Evolutionary conservation across 30 jellyfish, hydroid and myxozoan species (phyloP).

Genomic region (Euphysa ruthae): DNA sequence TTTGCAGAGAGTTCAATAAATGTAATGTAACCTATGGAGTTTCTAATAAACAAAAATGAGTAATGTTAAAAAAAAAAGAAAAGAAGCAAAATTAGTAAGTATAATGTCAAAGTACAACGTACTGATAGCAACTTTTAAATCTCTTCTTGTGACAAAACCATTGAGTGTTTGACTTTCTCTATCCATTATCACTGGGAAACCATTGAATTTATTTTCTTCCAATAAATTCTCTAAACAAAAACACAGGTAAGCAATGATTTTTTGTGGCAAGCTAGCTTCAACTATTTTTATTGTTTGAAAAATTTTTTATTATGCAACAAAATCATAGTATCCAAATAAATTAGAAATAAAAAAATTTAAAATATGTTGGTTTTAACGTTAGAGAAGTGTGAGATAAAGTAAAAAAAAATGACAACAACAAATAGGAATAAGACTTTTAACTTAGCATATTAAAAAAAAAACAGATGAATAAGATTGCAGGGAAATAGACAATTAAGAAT

Average conservation of each 20-base stretch:
- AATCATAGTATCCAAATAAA: too few relatives aligned
- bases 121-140: slow-evolving; percentile 70
- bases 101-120: slow-evolving; percentile 9
- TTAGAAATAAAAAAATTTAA: too few relatives aligned
- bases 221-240: slow-evolving; percentile 48
- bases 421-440: too few relatives aligned
- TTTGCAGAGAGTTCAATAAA: too few relatives aligned
- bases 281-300: too few relatives aligned
- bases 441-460: too few relatives aligned
- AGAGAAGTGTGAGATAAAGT: neutral
- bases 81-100: neutral
- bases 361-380: neutral
- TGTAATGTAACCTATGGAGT: too few relatives aligned
- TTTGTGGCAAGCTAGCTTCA: too few relatives aligned
- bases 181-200: slow-evolving; percentile 76
- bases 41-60: neutral
- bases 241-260: neutral
- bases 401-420: too few relatives aligned
- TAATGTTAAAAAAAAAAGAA: neutral
- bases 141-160: slow-evolving; percentile 83
- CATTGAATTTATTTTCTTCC: slow-evolving; percentile 63
- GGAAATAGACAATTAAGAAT: too few relatives aligned
- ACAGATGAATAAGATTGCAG: too few relatives aligned
- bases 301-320: too few relatives aligned
- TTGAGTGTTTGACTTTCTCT: slow-evolving; percentile 49